These are phyloP conservation scores for Perizoma flavofasciatum DNA, from an alignment of 2,888 invertebrate genomes.

Conservation along the genomic window DNA sequence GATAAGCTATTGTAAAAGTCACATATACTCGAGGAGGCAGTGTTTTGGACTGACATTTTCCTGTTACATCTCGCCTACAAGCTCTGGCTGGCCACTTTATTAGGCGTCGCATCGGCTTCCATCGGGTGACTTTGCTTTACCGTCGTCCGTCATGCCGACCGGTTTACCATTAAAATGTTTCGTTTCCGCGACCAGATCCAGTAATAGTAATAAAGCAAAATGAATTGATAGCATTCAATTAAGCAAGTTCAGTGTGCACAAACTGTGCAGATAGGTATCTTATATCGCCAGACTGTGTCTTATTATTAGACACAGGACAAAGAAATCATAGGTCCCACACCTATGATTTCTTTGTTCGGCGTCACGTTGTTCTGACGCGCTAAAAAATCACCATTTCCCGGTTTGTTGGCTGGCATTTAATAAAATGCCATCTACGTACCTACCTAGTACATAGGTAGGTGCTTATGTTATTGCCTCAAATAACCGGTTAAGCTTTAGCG, in stretches of 20 bases:
- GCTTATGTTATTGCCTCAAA: not conserved
- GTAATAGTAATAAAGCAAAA: constrained; percentile 34
- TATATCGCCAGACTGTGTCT: constrained; percentile 2
- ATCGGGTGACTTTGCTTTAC: constrained; percentile 5
- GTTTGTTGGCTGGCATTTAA: constrained; percentile 26
- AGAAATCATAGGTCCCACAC: too few species aligned
- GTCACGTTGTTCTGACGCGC: constrained; percentile 6
- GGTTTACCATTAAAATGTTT: constrained; percentile 26
- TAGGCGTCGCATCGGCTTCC: constrained; percentile 1
- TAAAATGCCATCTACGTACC: constrained; percentile 12
- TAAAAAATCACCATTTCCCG: constrained; percentile 30
- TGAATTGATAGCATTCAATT: constrained; percentile 32
- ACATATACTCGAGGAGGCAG: not conserved
- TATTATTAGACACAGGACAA: too few species aligned
- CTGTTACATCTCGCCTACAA: constrained; percentile 7
- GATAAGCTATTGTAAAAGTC: too few species aligned
- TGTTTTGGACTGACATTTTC: constrained; percentile 6
- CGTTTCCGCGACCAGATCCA: constrained; percentile 27
- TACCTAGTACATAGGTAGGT: not conserved
- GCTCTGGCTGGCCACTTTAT: not conserved
- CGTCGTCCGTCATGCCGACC: constrained; percentile 18
- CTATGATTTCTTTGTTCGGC: constrained; percentile 14
- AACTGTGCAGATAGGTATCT: not conserved
- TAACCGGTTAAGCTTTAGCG: constrained; percentile 9
- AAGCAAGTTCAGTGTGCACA: constrained; percentile 7